Base-by-base conservation (phyloP, 2,888 invertebrate species). In the Nemotelus pantherinus region DNA sequence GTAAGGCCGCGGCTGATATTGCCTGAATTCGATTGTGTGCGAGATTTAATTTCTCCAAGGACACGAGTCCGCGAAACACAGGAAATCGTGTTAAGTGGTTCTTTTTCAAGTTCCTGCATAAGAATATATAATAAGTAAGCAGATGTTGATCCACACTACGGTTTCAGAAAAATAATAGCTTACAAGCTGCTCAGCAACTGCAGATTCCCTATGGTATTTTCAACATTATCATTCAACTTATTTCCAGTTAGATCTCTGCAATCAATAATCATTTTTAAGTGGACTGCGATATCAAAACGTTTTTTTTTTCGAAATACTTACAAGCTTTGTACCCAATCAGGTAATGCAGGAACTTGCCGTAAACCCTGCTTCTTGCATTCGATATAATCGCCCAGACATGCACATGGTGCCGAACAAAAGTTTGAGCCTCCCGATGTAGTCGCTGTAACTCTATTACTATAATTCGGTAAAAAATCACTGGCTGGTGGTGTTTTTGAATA, bases 1-100 rank as follows among this genome's bases (percentile, higher is more conserved):
- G 95, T 87, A 98, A 95, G 64, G 96, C 93, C 77, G 95, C 97
- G 88, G 95, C 95, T 82, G 92, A 91, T 77, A 98, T 90, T 81
- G 90, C 90, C 80, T 90, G 89, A 82, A 98, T 95, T 81, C 90
- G 90, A 87, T 98, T 98, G 83, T 93, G 91, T 84, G 93, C 92
- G 82, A 98, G 88, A 85, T 93, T 94, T 74, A 98, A 88, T 76
- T 91, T 91, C 72, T 91, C 91, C 77, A 98, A 88, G 81, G 91
- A 91, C 74, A 90, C 90, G 79, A 97, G 89, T 50, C 93, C 93
- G 85, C 92, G 90, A 85, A 98, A 96, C 80, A 93, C 91, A 83
- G 93, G 93, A 81, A 98, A 92, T 80, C 91, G 90, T 83, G 90
- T 91, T 74, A 98, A 86, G 82, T 92, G 92, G 86, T 97, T 98